These are phyloP conservation scores for Drosophila stalkeri DNA, from an alignment of 2,888 invertebrate species.

Conservation along the genomic window DNA sequence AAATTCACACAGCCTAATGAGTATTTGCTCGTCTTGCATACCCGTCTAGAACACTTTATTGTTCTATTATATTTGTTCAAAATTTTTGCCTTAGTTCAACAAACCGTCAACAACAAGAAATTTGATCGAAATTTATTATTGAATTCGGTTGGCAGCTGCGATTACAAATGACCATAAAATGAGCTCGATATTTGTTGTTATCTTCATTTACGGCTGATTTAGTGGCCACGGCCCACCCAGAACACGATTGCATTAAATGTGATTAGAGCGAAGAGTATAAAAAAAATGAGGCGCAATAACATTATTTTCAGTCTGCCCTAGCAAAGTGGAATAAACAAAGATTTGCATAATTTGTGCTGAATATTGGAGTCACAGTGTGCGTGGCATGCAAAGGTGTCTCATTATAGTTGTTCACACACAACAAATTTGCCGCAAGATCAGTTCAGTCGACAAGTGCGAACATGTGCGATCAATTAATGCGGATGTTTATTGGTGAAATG, in stretches of 20 bases:
- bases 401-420: constrained; percentile 31
- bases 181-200: constrained; percentile 2
- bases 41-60: neutral
- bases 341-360: constrained; percentile 26
- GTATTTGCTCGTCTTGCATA: neutral
- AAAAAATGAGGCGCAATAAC: constrained; percentile 39
- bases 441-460: constrained; percentile 33
- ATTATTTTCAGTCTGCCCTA: neutral
- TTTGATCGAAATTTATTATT: constrained; percentile 27
- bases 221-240: constrained; percentile 46
- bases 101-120: constrained; percentile 48
- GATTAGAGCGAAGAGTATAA: neutral
- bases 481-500: constrained; percentile 33
- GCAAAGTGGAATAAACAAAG: constrained; percentile 10
- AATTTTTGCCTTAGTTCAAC: constrained; percentile 55
- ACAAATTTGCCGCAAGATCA: neutral
- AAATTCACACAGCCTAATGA: neutral
- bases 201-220: constrained; percentile 6
- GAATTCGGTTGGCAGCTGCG: constrained; percentile 19
- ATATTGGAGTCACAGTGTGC: constrained; percentile 43
- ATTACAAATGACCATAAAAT: constrained; percentile 49
- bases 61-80: neutral
- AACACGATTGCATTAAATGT: constrained; percentile 13
- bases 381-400: constrained; percentile 49
- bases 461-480: constrained; percentile 42